Base-by-base conservation (phyloP, 1,140 invertebrate species). In the Delia radicum region DNA sequence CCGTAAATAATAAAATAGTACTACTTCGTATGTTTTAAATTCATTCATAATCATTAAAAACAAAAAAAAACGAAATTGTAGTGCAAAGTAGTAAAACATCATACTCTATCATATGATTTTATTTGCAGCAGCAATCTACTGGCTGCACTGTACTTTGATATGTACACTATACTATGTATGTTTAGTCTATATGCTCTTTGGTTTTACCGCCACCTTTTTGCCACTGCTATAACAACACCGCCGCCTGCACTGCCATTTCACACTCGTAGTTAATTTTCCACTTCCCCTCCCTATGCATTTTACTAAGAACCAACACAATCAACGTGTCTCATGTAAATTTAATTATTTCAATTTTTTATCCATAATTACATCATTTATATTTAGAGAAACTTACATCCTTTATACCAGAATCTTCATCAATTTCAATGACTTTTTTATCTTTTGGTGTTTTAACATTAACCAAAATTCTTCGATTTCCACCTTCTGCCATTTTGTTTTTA, bases 371-470 rank as follows among this genome's bases (percentile, higher is more conserved):
- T 69, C 29, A 31, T 37, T 18, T 37, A 21, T 69, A 8, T 3
- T 0, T 28, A 3, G 27, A 21, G 18, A n/a, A 77, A 92, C 92
- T 92, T 90, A 97, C 96, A 86, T 96, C 94, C 90, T 96, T 95
- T 76, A 98, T 93, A 80, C 92, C 91, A 73, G 94, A 93, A 91
- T 96, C 91, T 84, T 93, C 92, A 79, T 93, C 92, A 65, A 97
- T 92, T 89, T 96, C 92, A 76, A 98, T 90, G 79, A 90, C 92
- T 87, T 98, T 94, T 87, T 95, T 96, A 87, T 98, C 96, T 90
- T 98, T 98, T 37, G 96, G 94, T 77, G 96, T 98, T 94, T 98
- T 98, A 74, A 98, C 94, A 82, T 93, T 95, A 85, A 99, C 91
- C 80, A 91, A 96, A 86, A 98, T 90, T 87, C 89, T 89, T 78